These are phyloP conservation scores for Callyntrura sp. DNA, from an alignment of 2,888 invertebrate genomes.

Conservation along the genomic window DNA sequence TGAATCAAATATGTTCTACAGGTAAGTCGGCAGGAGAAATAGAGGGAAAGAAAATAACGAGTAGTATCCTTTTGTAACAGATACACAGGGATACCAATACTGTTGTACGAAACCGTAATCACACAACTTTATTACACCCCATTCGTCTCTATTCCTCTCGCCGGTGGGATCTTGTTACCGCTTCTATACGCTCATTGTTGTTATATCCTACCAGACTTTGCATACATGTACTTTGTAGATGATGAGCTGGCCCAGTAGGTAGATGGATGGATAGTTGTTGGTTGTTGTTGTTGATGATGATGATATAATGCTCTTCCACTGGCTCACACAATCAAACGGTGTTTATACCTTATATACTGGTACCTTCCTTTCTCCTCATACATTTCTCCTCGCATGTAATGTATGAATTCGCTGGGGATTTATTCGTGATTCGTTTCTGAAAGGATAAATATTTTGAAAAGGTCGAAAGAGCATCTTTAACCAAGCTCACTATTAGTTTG, in stretches of 20 bases:
- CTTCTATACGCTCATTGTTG: constrained; percentile 1
- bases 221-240: constrained; percentile 56
- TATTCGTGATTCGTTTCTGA: constrained; percentile 57
- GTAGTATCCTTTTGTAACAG: constrained; percentile 15
- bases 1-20: neutral
- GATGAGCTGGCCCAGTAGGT: neutral
- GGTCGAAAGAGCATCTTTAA: constrained; percentile 76
- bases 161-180: constrained; percentile 28
- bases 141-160: neutral
- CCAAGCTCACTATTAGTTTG: constrained; percentile 64
- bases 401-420: constrained; percentile 57
- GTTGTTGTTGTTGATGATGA: constrained; percentile 23
- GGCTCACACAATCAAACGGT: constrained; percentile 29
- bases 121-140: constrained; percentile 47
- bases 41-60: constrained; percentile 41
- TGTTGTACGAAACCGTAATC: constrained; percentile 39
- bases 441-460: constrained; percentile 78
- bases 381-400: neutral
- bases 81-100: neutral
- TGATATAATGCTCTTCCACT: constrained; percentile 2
- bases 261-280: constrained; percentile 34
- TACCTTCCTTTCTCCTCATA: neutral
- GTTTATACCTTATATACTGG: constrained; percentile 50
- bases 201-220: too few relatives aligned
- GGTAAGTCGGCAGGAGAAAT: constrained; percentile 42